These are phyloP conservation scores for Desmodus rotundus DNA, from an alignment of 2,113 vertebrate genomes.

Conservation along the genomic window DNA sequence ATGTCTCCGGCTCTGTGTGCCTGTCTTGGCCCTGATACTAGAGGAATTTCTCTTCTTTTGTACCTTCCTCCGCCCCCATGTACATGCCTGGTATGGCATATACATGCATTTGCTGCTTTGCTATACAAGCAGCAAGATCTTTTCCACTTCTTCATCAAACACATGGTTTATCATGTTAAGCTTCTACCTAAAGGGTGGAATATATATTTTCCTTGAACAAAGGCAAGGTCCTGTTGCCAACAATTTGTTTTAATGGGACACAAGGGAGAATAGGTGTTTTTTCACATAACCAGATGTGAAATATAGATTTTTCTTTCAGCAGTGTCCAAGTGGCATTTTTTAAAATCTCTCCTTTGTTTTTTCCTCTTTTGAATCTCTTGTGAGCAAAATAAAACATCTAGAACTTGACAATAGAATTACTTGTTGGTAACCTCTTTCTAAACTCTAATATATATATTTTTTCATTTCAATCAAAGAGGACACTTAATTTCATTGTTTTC, in stretches of 20 bases:
- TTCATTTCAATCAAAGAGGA: neutral
- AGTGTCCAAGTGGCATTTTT: neutral
- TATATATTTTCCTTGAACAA: neutral
- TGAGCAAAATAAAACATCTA: neutral
- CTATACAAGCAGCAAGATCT: neutral
- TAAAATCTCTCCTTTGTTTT: neutral
- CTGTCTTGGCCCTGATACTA: neutral
- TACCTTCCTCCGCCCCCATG: too few species aligned
- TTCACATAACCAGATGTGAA: slow-evolving; percentile 36
- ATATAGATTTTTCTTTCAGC: neutral
- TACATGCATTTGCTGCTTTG: neutral
- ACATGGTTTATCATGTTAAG: neutral
- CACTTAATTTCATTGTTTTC: neutral
- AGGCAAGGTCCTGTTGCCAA: neutral
- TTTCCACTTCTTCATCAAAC: neutral
- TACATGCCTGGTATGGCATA: accelerated
- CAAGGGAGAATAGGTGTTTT: neutral
- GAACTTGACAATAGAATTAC: neutral
- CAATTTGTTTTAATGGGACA: neutral
- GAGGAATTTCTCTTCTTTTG: neutral
- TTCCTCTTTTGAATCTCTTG: neutral
- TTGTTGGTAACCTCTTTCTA: neutral
- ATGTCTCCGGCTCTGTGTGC: neutral
- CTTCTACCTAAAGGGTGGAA: neutral
- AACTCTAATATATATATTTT: neutral